Evolutionary conservation across 23 tunicate species (phyloP).

Genomic region (Ascidia mentula): DNA sequence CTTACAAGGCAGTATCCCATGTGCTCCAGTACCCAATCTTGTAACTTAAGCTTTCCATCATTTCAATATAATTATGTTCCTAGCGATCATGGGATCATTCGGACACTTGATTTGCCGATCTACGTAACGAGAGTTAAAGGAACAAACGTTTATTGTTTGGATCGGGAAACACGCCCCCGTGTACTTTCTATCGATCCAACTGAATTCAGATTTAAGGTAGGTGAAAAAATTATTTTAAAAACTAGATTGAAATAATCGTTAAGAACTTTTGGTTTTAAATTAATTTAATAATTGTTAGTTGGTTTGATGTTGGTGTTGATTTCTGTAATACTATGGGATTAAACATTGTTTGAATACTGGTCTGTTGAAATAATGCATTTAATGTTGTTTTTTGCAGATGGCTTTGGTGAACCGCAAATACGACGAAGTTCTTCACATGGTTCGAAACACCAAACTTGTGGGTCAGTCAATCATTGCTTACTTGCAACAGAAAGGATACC

Average conservation of each 20-base stretch:
- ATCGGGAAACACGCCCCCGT: slow-evolving; percentile 81
- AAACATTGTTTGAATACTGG: too few species aligned
- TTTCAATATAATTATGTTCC: too few species aligned
- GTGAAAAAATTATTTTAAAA: too few species aligned
- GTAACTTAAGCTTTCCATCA: too few species aligned
- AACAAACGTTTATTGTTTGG: slow-evolving; percentile 95
- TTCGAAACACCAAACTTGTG: slow-evolving; percentile 93
- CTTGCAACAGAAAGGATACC: slow-evolving; percentile 99
- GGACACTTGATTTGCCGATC: slow-evolving; percentile 95
- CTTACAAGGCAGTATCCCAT: not conserved
- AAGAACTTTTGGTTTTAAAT: too few species aligned
- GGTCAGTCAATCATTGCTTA: slow-evolving; percentile 99
- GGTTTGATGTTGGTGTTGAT: too few species aligned
- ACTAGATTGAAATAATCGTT: too few species aligned
- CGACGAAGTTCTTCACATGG: slow-evolving; percentile 97
- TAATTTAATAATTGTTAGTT: too few species aligned
- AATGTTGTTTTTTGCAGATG: slow-evolving; percentile 60
- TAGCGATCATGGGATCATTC: slow-evolving; percentile 98
- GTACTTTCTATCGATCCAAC: slow-evolving; percentile 95
- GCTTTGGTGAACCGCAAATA: slow-evolving; percentile 93
- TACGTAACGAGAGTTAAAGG: slow-evolving; percentile 92
- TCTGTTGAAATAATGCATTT: too few species aligned
- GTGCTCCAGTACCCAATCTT: too few species aligned
- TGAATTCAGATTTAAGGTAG: slow-evolving; percentile 91
- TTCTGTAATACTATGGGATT: too few species aligned